These are phyloP conservation scores for Chrysaora quinquecirrha DNA, from an alignment of 30 jellyfish, hydroid and myxozoan species.

Conservation along the genomic window DNA sequence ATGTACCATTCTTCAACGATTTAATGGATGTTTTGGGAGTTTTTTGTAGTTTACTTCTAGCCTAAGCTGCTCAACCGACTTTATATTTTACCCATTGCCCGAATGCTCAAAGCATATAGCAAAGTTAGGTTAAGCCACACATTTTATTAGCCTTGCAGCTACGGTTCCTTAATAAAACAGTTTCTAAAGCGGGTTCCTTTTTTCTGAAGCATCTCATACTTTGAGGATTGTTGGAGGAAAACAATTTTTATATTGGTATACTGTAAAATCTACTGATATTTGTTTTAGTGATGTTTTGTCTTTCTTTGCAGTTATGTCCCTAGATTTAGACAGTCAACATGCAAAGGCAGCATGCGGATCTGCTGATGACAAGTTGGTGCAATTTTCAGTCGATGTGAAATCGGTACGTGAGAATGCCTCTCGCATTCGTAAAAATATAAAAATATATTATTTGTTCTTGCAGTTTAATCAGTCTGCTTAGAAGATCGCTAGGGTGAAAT, in stretches of 20 bases:
- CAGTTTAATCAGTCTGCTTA: neutral
- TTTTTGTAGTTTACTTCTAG: neutral
- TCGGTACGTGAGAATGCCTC: constrained; percentile 15
- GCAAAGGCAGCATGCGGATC: constrained; percentile 61
- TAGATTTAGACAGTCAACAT: constrained; percentile 49
- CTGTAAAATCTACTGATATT: too few relatives aligned
- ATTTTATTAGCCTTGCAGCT: too few relatives aligned
- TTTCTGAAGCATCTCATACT: too few relatives aligned
- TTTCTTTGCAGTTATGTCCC: constrained; percentile 58
- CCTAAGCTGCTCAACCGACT: neutral
- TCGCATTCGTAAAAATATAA: neutral
- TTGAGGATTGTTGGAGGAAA: too few relatives aligned
- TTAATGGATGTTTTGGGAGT: neutral
- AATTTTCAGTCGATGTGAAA: neutral
- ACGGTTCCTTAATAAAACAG: too few relatives aligned
- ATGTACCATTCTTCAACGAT: neutral
- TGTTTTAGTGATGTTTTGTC: too few relatives aligned
- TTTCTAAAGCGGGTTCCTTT: too few relatives aligned
- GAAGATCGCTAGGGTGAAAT: neutral
- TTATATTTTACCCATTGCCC: neutral
- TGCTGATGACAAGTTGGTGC: constrained; percentile 50
- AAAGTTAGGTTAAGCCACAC: too few relatives aligned
- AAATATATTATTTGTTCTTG: neutral
- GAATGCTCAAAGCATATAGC: too few relatives aligned
- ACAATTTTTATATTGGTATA: too few relatives aligned